Conservation (phyloP, 23 tunicate genomes). For the Diplosoma virens region DNA sequence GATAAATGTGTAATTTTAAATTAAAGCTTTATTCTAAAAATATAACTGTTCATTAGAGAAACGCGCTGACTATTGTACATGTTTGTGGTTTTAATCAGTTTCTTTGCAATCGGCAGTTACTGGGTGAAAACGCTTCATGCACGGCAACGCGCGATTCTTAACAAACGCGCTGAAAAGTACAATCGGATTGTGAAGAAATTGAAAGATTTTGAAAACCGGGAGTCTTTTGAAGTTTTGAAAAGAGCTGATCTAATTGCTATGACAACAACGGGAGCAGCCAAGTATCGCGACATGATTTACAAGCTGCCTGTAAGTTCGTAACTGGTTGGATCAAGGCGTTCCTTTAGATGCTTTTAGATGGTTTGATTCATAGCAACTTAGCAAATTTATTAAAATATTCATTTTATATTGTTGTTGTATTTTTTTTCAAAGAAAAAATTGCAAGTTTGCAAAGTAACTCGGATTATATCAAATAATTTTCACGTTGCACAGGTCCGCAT, state of each 20-base stretch:
- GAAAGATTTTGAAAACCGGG: conserved; percentile 26
- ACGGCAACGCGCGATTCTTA: conserved; percentile 12
- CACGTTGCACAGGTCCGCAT: conserved; percentile 24
- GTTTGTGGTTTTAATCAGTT: background rate
- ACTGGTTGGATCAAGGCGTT: too few species aligned
- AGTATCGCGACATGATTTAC: conserved; percentile 62
- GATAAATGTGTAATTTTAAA: too few species aligned
- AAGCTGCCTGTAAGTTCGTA: conserved; percentile 37
- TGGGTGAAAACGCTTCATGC: conserved; percentile 55
- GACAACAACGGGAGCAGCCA: conserved; percentile 94
- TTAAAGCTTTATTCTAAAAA: too few species aligned
- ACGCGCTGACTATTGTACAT: background rate
- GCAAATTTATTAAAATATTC: background rate
- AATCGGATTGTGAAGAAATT: conserved; percentile 49
- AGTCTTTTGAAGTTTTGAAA: conserved; percentile 43
- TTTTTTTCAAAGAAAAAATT: background rate
- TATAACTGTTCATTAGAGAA: background rate
- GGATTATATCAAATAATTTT: background rate
- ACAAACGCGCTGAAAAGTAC: conserved; percentile 27
- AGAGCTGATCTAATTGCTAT: conserved; percentile 75
- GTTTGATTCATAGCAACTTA: background rate
- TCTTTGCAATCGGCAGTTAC: conserved; percentile 25
- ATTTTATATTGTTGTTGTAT: background rate
- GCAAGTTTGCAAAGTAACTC: background rate
- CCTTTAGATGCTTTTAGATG: too few species aligned